Base-by-base conservation (phyloP, 2,888 invertebrate genomes). In the Drosophila prolongata region DNA sequence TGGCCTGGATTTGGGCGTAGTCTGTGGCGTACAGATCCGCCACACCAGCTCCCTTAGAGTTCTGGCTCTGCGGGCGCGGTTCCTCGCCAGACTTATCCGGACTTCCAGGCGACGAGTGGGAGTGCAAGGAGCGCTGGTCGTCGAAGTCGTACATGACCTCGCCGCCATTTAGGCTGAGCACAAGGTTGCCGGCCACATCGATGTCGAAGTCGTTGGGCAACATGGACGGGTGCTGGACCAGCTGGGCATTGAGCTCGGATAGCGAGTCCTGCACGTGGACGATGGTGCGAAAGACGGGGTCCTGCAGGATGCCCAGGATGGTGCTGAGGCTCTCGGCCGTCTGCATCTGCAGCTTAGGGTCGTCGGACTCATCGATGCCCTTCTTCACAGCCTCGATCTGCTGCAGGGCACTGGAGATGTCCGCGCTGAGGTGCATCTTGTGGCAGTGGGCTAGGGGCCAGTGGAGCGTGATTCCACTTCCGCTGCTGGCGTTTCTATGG, bases 1-100 rank as follows among this genome's bases (percentile, higher is more conserved):
- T 98, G 68, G 98, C 97, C 94, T 99, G 99, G 84, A 99, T 97
- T 93, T 98, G 98, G 19, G 97, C 97, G 96, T 98, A 98, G 93
- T 98, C 98, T 67, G 98, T 97, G 49, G 94, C 95, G 68, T 97
- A 94, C 90, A 96, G 94, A 93, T 95, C 95, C 89, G 95, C 95
- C 78, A 94, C 94, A 77, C 94, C 76, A 0, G 93, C 93, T 94
- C 95, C 91, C 94, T 95, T 90, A 0, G 89, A 84, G 57, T 90
- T 91, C 30, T 89, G 89, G 65, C 95, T 95, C 75, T 95, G 95
- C 8, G 94, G 94, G 19, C 94, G 91, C 58, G 93, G 93, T 38
- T 93, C 93, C n/a, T 91, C 90, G 11, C 75, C 70, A 14, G 88
- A 77, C 90, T 95, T 96, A 89, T 95, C 95, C 0, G 96, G 95